Base-by-base conservation (phyloP, 2,797 vertebrate genomes). In the Manis pentadactyla region DNA sequence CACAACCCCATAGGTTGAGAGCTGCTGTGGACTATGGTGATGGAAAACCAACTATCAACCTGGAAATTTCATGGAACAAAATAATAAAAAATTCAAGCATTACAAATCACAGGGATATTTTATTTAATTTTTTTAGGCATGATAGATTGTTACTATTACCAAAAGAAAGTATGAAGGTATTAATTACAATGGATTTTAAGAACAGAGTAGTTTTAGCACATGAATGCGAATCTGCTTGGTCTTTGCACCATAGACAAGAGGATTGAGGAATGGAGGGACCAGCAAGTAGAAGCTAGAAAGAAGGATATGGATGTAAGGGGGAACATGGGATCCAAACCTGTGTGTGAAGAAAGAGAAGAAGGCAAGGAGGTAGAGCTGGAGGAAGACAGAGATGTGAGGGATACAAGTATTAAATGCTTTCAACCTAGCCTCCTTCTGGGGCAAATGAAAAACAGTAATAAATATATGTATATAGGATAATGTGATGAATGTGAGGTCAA, bases 211-310 rank as follows among this genome's bases (percentile, higher is more conserved):
- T 46, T 46, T 34, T 3, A n/a, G 17, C 5, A 68, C 0, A 93
- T 31, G 15, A 93, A 42, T 18, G 3, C 29, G 34, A 11, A 97
- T 97, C 84, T 97, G 93, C 25, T 96, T 97, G 19, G 94, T 96
- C 68, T 96, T 96, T 18, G 55, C 66, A 4, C 94, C 96, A 42
- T 97, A 97, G 2, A 98, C 90, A 9, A 97, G 31, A 7, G 97
- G 96, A 29, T 96, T 97, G 4, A 98, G 77, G 81, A 95, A 92
- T 14, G 97, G 95, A n/a, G 96, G 96, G 5, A 97, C 39, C n/a
- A 97, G 37, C 4, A 97, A n/a, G 27, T 97, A 97, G 34, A 97
- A 21, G 90, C 90, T 96, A 8, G 93, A 96, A 63, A 97, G 61
- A 11, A 96, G 91, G 29, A 96, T 97, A 17, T 97, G 97, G 18